Evolutionary conservation across 2,113 vertebrate genomes (phyloP).

Genomic region (Lophura nycthemera): DNA sequence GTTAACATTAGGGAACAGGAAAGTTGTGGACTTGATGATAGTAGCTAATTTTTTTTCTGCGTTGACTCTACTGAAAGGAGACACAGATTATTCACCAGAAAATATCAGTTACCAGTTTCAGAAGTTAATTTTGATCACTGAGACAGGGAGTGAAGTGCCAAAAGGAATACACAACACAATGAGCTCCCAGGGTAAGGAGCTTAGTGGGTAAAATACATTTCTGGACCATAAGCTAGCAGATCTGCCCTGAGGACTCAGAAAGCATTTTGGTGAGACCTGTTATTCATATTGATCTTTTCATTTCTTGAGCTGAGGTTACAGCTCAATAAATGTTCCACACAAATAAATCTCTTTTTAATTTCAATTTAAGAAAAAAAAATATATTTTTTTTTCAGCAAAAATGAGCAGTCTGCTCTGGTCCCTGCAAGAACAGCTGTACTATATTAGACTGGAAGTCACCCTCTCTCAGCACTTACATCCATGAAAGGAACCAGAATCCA

Average conservation of each 20-base stretch:
- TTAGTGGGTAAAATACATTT: conserved; percentile 27
- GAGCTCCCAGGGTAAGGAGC: background rate
- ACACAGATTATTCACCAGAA: background rate
- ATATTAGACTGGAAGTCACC: background rate
- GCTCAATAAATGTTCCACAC: background rate
- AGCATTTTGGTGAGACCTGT: conserved; percentile 16
- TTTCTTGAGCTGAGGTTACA: background rate
- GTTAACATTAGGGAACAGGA: background rate
- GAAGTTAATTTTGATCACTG: conserved; percentile 26
- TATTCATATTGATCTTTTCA: background rate
- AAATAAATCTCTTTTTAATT: background rate
- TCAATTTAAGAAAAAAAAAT: background rate
- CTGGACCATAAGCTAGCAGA: conserved; percentile 24
- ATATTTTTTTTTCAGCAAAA: background rate
- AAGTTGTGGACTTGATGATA: background rate
- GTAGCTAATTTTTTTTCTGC: background rate
- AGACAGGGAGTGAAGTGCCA: background rate
- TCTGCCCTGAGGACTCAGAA: conserved; percentile 2
- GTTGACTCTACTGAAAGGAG: background rate
- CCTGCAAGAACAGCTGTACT: background rate
- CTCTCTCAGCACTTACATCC: background rate
- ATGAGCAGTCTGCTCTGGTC: background rate
- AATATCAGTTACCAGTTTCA: background rate
- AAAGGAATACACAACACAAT: background rate
- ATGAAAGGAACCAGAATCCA: background rate